Conservation (phyloP, 2,113 vertebrate genomes). For the Sphaerodactylus townsendi region DNA sequence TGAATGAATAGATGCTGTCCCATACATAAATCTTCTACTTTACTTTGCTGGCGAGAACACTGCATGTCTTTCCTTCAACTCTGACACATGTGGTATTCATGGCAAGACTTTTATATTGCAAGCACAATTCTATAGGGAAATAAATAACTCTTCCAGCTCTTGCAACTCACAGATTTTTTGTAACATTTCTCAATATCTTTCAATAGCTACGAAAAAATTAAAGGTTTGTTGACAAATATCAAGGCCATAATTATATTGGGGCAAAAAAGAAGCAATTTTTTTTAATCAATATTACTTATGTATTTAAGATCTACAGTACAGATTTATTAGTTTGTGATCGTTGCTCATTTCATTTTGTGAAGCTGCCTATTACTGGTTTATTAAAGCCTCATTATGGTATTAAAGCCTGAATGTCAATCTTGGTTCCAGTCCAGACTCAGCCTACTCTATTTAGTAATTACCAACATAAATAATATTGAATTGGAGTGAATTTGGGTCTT, state of each 20-base stretch:
- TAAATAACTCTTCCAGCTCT: not conserved
- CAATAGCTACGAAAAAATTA: constrained; percentile 30
- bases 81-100: not conserved
- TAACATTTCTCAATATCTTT: not conserved
- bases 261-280: constrained; percentile 63
- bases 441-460: constrained; percentile 43
- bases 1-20: no score
- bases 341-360: constrained; percentile 64
- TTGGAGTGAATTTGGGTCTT: constrained; percentile 7
- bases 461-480: constrained; percentile 41
- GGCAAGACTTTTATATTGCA: not conserved
- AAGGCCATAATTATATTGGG: constrained; percentile 57
- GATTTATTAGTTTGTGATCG: constrained; percentile 63
- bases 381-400: constrained; percentile 63
- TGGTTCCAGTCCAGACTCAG: constrained; percentile 47
- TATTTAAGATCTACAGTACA: constrained; percentile 62
- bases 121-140: not conserved
- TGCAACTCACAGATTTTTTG: not conserved
- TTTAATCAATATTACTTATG: constrained; percentile 66
- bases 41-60: no score
- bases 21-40: no score
- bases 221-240: constrained; percentile 32
- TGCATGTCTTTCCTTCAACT: not conserved
- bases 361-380: constrained; percentile 57
- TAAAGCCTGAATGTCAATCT: constrained; percentile 52